Evolutionary conservation across 1,140 invertebrate genomes (phyloP).

Genomic region (Cydia amplana): DNA sequence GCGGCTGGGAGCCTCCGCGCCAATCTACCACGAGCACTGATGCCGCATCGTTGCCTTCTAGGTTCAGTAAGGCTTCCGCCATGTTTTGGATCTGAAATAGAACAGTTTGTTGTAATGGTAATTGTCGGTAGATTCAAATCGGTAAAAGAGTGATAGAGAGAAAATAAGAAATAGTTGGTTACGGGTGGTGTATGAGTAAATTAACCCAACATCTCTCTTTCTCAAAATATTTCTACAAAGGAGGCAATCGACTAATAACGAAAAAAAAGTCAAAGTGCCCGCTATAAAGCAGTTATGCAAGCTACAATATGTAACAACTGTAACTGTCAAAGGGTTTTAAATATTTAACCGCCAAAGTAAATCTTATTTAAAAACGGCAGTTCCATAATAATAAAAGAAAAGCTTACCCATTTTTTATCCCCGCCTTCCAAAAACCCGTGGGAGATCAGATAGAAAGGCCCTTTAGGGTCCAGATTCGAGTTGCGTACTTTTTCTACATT

Average conservation of each 20-base stretch:
- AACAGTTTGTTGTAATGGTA: not conserved
- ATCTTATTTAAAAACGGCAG: too few relatives aligned
- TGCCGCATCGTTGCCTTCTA: slow-evolving; percentile 84
- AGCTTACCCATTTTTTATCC: slow-evolving; percentile 86
- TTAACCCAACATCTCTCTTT: too few relatives aligned
- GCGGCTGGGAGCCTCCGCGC: slow-evolving; percentile 90
- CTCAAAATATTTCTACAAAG: too few relatives aligned
- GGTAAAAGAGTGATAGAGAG: too few relatives aligned
- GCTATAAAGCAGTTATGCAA: too few relatives aligned
- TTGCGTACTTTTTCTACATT: slow-evolving; percentile 81
- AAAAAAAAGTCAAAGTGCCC: too few relatives aligned
- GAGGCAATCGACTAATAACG: too few relatives aligned
- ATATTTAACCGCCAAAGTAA: not conserved
- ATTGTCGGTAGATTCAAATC: too few relatives aligned
- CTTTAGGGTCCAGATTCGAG: slow-evolving; percentile 81
- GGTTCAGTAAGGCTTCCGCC: slow-evolving; percentile 81
- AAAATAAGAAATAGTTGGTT: too few relatives aligned
- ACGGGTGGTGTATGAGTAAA: too few relatives aligned
- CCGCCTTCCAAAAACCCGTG: slow-evolving; percentile 94
- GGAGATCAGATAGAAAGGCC: slow-evolving; percentile 87
- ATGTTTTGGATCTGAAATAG: slow-evolving; percentile 79
- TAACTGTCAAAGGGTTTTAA: too few relatives aligned
- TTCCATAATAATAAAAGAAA: not conserved
- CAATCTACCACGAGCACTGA: slow-evolving; percentile 92
- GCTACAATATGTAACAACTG: too few relatives aligned